A percentile compares a stretch with the other conserved stretches of the same genome.
phyloP scores from a whole-genome alignment of 2,797 vertebrate genomes.

The Epinephelus coioides region DNA sequence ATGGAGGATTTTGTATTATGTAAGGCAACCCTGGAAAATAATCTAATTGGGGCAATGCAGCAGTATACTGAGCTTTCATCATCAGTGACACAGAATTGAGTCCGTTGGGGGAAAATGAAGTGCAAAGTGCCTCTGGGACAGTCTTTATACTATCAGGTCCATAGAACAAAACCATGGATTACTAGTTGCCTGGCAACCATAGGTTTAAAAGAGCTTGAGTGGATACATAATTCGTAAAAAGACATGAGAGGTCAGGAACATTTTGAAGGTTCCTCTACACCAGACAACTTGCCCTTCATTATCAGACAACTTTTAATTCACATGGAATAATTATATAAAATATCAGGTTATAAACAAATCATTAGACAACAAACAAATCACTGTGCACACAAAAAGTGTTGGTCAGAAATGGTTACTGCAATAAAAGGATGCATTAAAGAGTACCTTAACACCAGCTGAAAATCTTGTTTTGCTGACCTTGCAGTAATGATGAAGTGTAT shows the following conservation, averaged over 20 bases:
- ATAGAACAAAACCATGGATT: slow-evolving; percentile 50
- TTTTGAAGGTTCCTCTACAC: slow-evolving; percentile 10
- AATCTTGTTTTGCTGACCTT: neutral
- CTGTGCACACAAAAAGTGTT: slow-evolving; percentile 18
- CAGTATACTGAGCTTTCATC: slow-evolving; percentile 62
- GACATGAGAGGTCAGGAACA: slow-evolving; percentile 5
- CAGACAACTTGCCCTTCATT: neutral
- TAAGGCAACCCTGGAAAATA: slow-evolving; percentile 70
- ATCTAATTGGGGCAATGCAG: slow-evolving; percentile 77
- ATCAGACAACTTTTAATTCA: slow-evolving; percentile 8
- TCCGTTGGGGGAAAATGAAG: slow-evolving; percentile 60
- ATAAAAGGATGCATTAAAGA: slow-evolving; percentile 47
- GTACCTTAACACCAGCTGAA: slow-evolving; percentile 46
- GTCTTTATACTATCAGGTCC: slow-evolving; percentile 34
- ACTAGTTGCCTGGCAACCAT: slow-evolving; percentile 73
- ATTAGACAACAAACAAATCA: neutral
- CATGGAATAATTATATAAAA: neutral
- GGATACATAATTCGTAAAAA: slow-evolving; percentile 29
- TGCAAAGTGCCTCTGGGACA: slow-evolving; percentile 58
- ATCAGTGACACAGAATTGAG: slow-evolving; percentile 65
- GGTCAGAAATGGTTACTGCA: slow-evolving; percentile 50
- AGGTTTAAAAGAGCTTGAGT: slow-evolving; percentile 15
- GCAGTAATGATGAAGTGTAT: neutral
- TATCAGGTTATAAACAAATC: slow-evolving; percentile 18
- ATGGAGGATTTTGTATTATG: slow-evolving; percentile 70